Evolutionary conservation across 1,140 invertebrate genomes (phyloP).

Genomic region (Lethrus apterus): DNA sequence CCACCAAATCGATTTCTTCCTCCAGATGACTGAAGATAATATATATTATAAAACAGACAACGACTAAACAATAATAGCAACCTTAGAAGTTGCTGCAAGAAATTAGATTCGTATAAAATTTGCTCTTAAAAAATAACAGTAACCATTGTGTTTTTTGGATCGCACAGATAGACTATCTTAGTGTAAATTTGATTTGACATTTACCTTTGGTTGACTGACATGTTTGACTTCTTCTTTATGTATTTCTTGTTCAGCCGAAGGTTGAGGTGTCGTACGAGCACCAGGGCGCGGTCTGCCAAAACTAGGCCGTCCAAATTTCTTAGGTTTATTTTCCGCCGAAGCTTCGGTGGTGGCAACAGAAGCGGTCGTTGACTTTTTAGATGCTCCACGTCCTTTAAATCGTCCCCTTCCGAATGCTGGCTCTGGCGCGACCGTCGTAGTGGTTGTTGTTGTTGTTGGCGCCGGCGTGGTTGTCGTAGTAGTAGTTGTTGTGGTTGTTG

Average conservation of each 20-base stretch:
- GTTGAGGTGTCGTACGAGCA: neutral
- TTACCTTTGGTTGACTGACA: conserved; percentile 5
- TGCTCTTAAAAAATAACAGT: no score
- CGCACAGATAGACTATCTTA: no score
- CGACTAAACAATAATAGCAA: no score
- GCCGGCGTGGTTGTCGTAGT: conserved; percentile 4
- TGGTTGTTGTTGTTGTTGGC: conserved; percentile 5
- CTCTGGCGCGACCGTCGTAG: conserved; percentile 4
- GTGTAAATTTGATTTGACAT: no score
- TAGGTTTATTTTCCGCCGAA: neutral
- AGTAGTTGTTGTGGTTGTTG: conserved; percentile 2
- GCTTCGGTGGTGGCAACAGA: neutral
- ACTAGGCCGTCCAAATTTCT: conserved; percentile 1
- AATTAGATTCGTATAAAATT: no score
- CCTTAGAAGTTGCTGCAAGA: no score
- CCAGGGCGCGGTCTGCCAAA: neutral
- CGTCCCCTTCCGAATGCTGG: neutral
- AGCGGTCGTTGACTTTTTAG: conserved; percentile 3
- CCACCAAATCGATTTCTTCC: conserved; percentile 3
- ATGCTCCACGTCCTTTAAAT: no score
- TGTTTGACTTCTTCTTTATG: conserved; percentile 7
- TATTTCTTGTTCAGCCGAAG: conserved; percentile 1
- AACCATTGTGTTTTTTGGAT: no score
- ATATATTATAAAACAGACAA: no score
- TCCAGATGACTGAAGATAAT: neutral